A percentile compares a stretch with the other conserved stretches of the same genome.
These are phyloP conservation scores for Stenolophus ochropezus DNA, from an alignment of 2,888 invertebrate species.

Conservation along the genomic window DNA sequence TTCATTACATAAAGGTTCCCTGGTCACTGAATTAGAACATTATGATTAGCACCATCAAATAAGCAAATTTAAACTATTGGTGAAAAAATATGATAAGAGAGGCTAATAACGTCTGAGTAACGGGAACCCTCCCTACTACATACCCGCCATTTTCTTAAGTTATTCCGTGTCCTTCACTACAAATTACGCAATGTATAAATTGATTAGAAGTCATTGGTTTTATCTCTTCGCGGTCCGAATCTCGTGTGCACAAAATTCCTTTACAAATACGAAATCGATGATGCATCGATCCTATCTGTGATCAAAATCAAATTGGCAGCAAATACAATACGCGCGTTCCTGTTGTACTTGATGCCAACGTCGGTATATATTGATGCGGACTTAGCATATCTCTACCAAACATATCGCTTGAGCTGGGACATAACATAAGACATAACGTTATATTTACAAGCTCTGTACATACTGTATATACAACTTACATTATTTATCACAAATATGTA, in stretches of 20 bases:
- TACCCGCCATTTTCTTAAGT: too few relatives aligned
- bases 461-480: conserved; percentile 54
- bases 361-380: conserved; percentile 12
- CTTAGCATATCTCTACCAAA: conserved; percentile 70
- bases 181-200: too few relatives aligned
- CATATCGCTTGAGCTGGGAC: conserved; percentile 74
- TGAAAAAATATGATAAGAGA: too few relatives aligned
- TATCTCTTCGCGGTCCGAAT: not conserved
- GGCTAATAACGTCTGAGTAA: too few relatives aligned
- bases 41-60: too few relatives aligned
- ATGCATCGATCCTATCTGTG: conserved; percentile 53
- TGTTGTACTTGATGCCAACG: conserved; percentile 6
- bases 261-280: conserved; percentile 1
- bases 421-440: conserved; percentile 47
- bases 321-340: not conserved
- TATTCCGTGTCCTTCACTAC: too few relatives aligned
- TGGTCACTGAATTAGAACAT: too few relatives aligned
- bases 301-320: conserved; percentile 50
- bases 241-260: not conserved
- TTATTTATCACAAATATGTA: conserved; percentile 55
- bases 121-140: too few relatives aligned
- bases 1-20: too few relatives aligned
- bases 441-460: conserved; percentile 56
- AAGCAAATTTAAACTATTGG: too few relatives aligned
- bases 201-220: not conserved